A percentile compares a stretch with the other conserved stretches of the same genome.
Evolutionary conservation across 2,113 vertebrate species (phyloP).

Genomic region (Antigone vipio): DNA sequence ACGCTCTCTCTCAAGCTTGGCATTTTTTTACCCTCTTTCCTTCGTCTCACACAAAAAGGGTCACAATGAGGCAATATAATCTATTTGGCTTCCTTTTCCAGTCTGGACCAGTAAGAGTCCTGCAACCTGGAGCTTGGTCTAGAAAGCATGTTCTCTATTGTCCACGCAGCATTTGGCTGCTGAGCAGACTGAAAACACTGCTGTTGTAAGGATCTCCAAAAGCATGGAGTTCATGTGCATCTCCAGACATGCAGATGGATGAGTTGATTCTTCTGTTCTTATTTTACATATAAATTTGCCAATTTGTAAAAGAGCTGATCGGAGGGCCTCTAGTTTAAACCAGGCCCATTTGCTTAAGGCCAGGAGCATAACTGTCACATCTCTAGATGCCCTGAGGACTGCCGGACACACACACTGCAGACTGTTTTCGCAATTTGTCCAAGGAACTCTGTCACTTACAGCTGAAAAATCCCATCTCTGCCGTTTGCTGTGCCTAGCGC

Average conservation of each 20-base stretch:
- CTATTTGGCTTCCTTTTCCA: background rate
- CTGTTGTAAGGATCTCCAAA: background rate
- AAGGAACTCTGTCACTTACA: background rate
- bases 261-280: background rate
- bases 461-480: background rate
- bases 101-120: background rate
- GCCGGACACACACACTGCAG: background rate
- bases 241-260: background rate
- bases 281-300: background rate
- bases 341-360: background rate
- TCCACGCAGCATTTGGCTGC: background rate
- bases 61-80: background rate
- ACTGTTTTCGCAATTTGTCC: background rate
- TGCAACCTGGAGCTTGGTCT: background rate
- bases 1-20: background rate
- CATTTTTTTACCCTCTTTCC: background rate
- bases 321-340: background rate
- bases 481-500: background rate
- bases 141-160: background rate
- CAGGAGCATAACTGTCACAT: background rate
- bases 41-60: background rate
- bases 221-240: background rate
- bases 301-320: background rate
- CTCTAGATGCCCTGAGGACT: background rate
- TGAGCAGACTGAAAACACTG: accelerated